These are phyloP conservation scores for Orthosia gothica DNA, from an alignment of 2,888 invertebrate species.

Conservation along the genomic window DNA sequence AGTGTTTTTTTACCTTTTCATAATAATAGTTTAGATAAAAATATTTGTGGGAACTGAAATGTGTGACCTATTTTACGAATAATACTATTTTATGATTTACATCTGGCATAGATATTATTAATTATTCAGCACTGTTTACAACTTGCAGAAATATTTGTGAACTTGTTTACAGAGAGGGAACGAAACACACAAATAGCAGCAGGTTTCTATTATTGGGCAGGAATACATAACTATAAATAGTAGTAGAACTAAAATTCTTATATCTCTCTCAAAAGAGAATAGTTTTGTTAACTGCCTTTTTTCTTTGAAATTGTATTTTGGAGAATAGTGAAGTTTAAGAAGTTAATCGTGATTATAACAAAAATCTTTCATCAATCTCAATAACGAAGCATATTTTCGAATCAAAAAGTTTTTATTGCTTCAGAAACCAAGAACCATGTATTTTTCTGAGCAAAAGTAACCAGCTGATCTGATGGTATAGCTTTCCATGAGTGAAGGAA, in stretches of 20 bases:
- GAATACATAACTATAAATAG: conserved; percentile 14
- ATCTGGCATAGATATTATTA: conserved; percentile 4
- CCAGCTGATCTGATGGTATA: too few relatives aligned
- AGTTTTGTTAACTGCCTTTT: not conserved
- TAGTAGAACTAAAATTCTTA: not conserved
- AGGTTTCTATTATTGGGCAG: conserved; percentile 3
- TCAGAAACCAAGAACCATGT: not conserved
- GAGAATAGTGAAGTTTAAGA: not conserved
- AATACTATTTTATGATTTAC: conserved; percentile 19
- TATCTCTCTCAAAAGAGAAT: not conserved
- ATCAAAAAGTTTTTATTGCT: not conserved
- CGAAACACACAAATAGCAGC: conserved; percentile 19
- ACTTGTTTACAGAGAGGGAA: conserved; percentile 39
- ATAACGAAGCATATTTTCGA: conserved; percentile 4
- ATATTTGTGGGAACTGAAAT: not conserved
- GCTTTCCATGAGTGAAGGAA: too few relatives aligned
- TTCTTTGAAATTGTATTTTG: not conserved
- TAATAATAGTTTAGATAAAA: not conserved
- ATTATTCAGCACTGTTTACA: conserved; percentile 22
- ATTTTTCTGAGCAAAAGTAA: not conserved
- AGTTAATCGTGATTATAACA: not conserved
- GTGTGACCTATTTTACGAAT: conserved; percentile 1
- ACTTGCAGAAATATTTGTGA: conserved; percentile 44
- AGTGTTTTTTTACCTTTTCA: not conserved
- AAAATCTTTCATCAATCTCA: not conserved